Percentiles rank a stretch among this genome's conserved stretches.
Evolutionary conservation across 2,888 invertebrate genomes (phyloP).

Genomic region (Elegia similella): DNA sequence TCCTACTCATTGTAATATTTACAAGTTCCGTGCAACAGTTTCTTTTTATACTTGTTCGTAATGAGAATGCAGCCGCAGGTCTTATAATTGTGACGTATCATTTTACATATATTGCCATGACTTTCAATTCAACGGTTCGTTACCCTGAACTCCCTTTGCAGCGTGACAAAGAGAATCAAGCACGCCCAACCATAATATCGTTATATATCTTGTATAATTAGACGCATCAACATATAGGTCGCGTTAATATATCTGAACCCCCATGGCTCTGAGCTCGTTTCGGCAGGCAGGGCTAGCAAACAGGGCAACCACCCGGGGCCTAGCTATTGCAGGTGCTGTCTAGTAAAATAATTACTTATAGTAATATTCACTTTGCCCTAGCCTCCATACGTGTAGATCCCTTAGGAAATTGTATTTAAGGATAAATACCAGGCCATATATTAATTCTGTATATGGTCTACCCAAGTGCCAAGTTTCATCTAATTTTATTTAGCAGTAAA

Average conservation of each 20-base stretch:
- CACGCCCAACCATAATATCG: neutral
- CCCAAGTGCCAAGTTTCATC: too few species aligned
- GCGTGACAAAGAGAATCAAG: conserved; percentile 4
- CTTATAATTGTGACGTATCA: neutral
- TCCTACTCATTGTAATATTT: too few species aligned
- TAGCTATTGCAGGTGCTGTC: too few species aligned
- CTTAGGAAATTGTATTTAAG: too few species aligned
- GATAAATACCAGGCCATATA: too few species aligned
- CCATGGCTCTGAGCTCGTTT: conserved; percentile 1
- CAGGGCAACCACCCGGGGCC: too few species aligned
- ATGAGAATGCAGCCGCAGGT: neutral
- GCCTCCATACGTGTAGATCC: too few species aligned
- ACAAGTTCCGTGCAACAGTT: too few species aligned
- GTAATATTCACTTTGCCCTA: too few species aligned
- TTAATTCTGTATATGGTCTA: too few species aligned
- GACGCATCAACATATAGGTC: neutral
- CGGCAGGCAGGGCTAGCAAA: neutral
- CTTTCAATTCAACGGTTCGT: conserved; percentile 2
- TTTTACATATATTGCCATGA: neutral
- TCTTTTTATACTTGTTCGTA: neutral
- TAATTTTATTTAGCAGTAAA: too few species aligned
- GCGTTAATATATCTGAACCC: conserved; percentile 9
- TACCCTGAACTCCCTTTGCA: neutral
- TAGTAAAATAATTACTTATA: too few species aligned
- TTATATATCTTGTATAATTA: conserved; percentile 4